Evolutionary conservation across 2,888 invertebrate genomes (phyloP), one percentile per base, ranked within the genome.

Genomic region (Oscheius sp.): DNA sequence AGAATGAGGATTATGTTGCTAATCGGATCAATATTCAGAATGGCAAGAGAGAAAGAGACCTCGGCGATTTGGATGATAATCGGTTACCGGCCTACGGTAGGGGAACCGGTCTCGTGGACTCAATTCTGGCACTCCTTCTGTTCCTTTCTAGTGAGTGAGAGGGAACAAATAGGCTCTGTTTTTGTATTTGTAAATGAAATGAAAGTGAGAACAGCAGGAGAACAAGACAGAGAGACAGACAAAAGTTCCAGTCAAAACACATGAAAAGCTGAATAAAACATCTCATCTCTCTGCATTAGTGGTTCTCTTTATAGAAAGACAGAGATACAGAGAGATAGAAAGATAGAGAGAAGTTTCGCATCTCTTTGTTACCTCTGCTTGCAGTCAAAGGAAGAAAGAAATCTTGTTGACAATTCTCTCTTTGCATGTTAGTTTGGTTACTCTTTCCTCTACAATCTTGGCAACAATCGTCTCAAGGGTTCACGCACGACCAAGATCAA

Each of bases 21-120:
- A 57, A 57, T 57, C 57, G 57, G 57, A 57, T 57, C 57, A 57
- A 57, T 57, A 57, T 57, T 57, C 57, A 57, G 10, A 57, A 53
- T 21, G 53, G 53, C 42, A 11, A 29, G 57, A 57, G 57, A 29
- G 57, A 57, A 29, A 29, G 29, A 33, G 57, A 57, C 57, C 57
- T 32, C 32, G n/a, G 11, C n/a, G n/a, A 53, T 13, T 53, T 53
- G 57, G 21, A 57, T 57, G 57, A 57, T 57, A 57, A 57, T 57
- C 57, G 57, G n/a, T 29, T 57, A 57, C 42, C 42, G 42, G 42
- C 42, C 53, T 57, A 53, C 53, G 53, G 57, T 57, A 57, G 57
- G 33, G 21, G 33, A 57, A 29, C 57, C 32, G 57, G 10, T 33
- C 53, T 29, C 7, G 53, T 13, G 29, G n/a, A 53, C 32, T 57